Percentiles rank a stretch among this genome's conserved stretches.
These are phyloP conservation scores for Helarctos malayanus DNA, from an alignment of 2,797 vertebrate genomes.

Conservation along the genomic window DNA sequence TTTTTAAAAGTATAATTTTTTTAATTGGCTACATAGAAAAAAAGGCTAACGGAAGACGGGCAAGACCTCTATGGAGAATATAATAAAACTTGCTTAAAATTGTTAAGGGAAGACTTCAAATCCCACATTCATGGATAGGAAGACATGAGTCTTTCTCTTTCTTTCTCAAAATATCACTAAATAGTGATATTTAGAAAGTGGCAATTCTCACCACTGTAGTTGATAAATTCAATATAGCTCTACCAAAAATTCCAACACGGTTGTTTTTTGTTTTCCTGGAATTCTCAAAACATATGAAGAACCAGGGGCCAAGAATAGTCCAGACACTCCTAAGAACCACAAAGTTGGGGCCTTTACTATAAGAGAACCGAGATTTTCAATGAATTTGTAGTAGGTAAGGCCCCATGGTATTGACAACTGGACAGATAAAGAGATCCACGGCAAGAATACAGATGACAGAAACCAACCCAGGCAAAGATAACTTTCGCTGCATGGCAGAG, in stretches of 20 bases:
- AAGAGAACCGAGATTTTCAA: background rate
- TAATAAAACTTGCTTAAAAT: slow-evolving; percentile 36
- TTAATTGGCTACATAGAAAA: slow-evolving; percentile 37
- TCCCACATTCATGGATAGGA: background rate
- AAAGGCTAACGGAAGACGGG: slow-evolving; percentile 1
- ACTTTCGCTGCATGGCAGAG: accelerated
- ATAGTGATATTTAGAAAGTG: background rate
- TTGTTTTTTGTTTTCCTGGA: background rate
- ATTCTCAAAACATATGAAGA: slow-evolving; percentile 33
- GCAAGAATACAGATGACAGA: background rate
- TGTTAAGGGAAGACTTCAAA: slow-evolving; percentile 21
- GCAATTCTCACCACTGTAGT: background rate
- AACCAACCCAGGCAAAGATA: accelerated
- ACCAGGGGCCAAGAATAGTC: background rate
- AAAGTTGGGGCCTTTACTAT: background rate
- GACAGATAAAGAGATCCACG: background rate
- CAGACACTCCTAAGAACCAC: background rate
- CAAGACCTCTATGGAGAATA: background rate
- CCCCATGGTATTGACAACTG: background rate
- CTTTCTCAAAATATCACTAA: too few relatives aligned
- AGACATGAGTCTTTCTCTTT: background rate
- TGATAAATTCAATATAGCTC: background rate
- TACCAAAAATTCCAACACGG: background rate
- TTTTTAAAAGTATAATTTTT: background rate
- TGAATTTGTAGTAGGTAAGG: background rate